A percentile compares a stretch with the other conserved stretches of the same genome.
phyloP scores from a whole-genome alignment of 1,140 invertebrate species.

The Oncopeltus fasciatus region DNA sequence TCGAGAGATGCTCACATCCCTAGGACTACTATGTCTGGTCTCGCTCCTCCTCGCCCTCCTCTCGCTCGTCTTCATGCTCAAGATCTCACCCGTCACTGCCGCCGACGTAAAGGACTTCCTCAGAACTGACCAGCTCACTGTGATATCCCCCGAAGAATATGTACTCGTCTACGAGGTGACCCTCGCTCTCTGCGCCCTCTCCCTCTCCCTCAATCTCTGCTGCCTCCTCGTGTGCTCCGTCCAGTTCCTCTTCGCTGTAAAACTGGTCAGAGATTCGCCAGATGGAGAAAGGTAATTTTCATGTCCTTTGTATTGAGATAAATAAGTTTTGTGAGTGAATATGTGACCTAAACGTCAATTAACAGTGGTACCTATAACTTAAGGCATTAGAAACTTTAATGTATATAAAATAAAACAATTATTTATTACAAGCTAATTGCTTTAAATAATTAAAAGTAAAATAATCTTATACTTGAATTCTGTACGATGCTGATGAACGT shows the following conservation, averaged over 20 bases:
- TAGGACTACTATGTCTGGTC: constrained; percentile 70
- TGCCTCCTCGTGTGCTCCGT: constrained; percentile 84
- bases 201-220: constrained; percentile 73
- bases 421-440: too few species aligned
- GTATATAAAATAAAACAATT: too few species aligned
- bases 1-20: constrained; percentile 67
- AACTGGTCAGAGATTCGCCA: constrained; percentile 64
- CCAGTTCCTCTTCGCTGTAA: constrained; percentile 84
- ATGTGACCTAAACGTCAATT: too few species aligned
- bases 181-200: constrained; percentile 70
- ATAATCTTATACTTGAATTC: too few species aligned
- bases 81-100: constrained; percentile 54
- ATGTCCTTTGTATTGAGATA: too few species aligned
- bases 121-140: constrained; percentile 36
- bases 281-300: constrained; percentile 36
- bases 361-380: too few species aligned
- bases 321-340: too few species aligned
- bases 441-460: too few species aligned
- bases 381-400: too few species aligned
- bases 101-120: constrained; percentile 37
- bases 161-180: constrained; percentile 81
- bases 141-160: constrained; percentile 57
- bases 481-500: too few species aligned
- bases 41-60: constrained; percentile 67
- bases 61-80: constrained; percentile 68